Evolutionary conservation across 1,140 invertebrate species (phyloP).

Genomic region (Goniozus legneri): DNA sequence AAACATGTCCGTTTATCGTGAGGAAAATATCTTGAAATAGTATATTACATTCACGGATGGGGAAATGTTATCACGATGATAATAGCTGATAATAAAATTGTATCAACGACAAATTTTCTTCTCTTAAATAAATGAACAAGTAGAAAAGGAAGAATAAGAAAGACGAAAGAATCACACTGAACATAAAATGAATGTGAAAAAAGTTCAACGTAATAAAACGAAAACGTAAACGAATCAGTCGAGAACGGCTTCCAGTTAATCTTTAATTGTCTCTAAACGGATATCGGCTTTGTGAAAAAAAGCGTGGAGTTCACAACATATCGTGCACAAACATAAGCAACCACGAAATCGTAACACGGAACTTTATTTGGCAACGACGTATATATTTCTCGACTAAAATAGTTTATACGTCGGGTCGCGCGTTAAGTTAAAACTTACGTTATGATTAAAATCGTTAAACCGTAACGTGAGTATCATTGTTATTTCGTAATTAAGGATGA

Average conservation of each 20-base stretch:
- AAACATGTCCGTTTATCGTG: not conserved
- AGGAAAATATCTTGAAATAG: not conserved
- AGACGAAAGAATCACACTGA: too few relatives aligned
- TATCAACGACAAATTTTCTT: too few relatives aligned
- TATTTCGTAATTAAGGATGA: too few relatives aligned
- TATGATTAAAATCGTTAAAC: slow-evolving; percentile 26
- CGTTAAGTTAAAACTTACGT: slow-evolving; percentile 36
- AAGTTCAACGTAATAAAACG: not conserved
- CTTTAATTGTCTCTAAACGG: too few relatives aligned
- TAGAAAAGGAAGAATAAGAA: too few relatives aligned
- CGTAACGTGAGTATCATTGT: slow-evolving; percentile 43
- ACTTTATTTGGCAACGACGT: slow-evolving; percentile 25
- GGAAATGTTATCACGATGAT: too few relatives aligned
- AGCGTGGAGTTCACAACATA: too few relatives aligned
- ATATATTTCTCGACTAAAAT: slow-evolving; percentile 34
- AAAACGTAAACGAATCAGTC: not conserved
- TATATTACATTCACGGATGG: not conserved
- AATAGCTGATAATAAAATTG: too few relatives aligned
- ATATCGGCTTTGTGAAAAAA: too few relatives aligned
- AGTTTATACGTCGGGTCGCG: slow-evolving; percentile 19
- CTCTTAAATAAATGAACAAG: too few relatives aligned
- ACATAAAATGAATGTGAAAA: not conserved
- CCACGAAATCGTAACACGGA: not conserved
- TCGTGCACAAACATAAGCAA: too few relatives aligned
- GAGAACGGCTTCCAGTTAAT: too few relatives aligned